Conservation (phyloP, 2,888 invertebrate genomes). For the Norana najaformis region DNA sequence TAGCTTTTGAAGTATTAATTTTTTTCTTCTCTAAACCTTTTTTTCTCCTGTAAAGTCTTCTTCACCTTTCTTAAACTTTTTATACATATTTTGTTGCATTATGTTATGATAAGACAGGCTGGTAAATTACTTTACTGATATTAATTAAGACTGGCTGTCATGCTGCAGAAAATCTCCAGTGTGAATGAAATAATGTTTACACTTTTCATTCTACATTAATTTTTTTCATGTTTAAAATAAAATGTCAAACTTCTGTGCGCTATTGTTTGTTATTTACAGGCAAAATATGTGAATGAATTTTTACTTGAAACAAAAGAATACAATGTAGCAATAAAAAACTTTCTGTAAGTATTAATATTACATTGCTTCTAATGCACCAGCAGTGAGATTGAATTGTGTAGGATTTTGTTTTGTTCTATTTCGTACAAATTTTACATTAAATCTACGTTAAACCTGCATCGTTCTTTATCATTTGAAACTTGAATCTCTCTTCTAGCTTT, state of each 20-base stretch:
- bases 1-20: too few relatives aligned
- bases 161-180: conserved; percentile 3
- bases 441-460: background rate
- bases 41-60: too few relatives aligned
- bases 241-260: background rate
- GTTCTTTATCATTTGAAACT: too few relatives aligned
- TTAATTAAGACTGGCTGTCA: background rate
- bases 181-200: background rate
- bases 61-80: background rate
- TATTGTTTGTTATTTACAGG: conserved; percentile 13
- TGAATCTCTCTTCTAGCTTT: too few relatives aligned
- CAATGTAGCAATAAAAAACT: background rate
- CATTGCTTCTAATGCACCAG: background rate
- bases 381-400: background rate
- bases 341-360: background rate
- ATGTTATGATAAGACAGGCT: background rate
- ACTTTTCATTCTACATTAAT: background rate
- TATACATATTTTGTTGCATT: background rate
- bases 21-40: background rate
- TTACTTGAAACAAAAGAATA: background rate
- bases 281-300: background rate
- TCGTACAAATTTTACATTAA: background rate
- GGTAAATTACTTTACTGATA: background rate
- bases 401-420: background rate
- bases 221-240: background rate